Base-by-base conservation (phyloP, 2,113 vertebrate genomes). In the Aptenodytes forsteri region DNA sequence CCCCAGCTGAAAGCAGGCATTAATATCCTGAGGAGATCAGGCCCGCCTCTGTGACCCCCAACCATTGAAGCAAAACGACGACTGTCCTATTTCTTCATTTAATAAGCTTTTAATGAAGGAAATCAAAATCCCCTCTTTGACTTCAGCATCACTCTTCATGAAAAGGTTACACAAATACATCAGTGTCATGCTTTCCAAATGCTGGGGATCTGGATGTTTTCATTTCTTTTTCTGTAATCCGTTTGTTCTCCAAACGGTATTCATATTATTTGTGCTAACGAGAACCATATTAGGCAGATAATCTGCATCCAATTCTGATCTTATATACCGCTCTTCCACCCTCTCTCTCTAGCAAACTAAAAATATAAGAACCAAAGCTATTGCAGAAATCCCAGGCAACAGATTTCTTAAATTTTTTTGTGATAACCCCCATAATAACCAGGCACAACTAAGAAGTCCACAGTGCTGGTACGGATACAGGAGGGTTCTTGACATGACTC, bases 101-200 rank as follows among this genome's bases (percentile, higher is more conserved):
- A 98, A 98, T 98, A 98, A 98, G 98, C 97, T 97, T 98, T 98
- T 98, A 98, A 98, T 98, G 98, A 98, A 98, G 97, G 96, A 98
- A 98, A 95, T 93, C 88, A 96, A 98, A 98, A 96, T 95, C 92
- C 66, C 58, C 66, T 89, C 90, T 97, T 95, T 91, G 97, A 97
- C 93, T 97, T 96, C 70, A 88, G 92, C 90, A 93, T 26, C 17
- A 34, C 88, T 97, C 91, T 95, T 96, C 78, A 30, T 88, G 90
- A 96, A 97, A 97, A 98, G 97, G 97, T 98, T 97, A 97, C 70
- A 95, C 95, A 98, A 98, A 98, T 97, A 96, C 83, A 97, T 97
- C 95, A 89, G 56, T 95, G 96, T 91, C 97, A 92, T 58, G 92
- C 93, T 94, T 98, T 93, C 96, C 95, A 88, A 97, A 97, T 66